Percentiles rank a stretch among this genome's conserved stretches.
Evolutionary conservation across 1,140 invertebrate genomes (phyloP).

Genomic region (Pachypeltis micranthus): DNA sequence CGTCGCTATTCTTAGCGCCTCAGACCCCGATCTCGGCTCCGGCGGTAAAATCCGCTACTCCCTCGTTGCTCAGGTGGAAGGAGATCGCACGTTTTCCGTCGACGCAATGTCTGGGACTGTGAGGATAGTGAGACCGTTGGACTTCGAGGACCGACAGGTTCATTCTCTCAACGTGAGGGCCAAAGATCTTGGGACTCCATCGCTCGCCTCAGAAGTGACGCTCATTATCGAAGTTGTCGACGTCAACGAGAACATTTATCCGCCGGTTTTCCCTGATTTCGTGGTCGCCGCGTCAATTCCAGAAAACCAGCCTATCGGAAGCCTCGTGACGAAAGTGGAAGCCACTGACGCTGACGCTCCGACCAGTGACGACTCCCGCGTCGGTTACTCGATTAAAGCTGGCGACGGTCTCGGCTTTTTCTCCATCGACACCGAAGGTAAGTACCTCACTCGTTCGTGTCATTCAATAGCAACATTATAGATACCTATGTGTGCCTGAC

Average conservation of each 20-base stretch:
- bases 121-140: slow-evolving; percentile 56
- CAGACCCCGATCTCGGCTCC: slow-evolving; percentile 71
- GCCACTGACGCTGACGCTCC: slow-evolving; percentile 68
- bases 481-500: too few species aligned
- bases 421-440: slow-evolving; percentile 80
- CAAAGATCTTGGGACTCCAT: slow-evolving; percentile 61
- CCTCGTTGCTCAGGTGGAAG: slow-evolving; percentile 50
- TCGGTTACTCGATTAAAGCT: slow-evolving; percentile 75
- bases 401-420: slow-evolving; percentile 86
- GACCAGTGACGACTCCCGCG: slow-evolving; percentile 54
- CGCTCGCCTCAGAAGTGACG: slow-evolving; percentile 58
- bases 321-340: slow-evolving; percentile 58
- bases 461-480: too few species aligned
- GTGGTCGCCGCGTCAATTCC: slow-evolving; percentile 54
- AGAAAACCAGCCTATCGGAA: slow-evolving; percentile 64
- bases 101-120: slow-evolving; percentile 74
- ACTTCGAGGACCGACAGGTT: slow-evolving; percentile 78
- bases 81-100: slow-evolving; percentile 48
- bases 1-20: slow-evolving; percentile 70
- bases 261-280: slow-evolving; percentile 75
- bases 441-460: slow-evolving; percentile 33
- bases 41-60: slow-evolving; percentile 66
- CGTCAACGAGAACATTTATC: slow-evolving; percentile 80
- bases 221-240: slow-evolving; percentile 80
- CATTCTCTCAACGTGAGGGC: slow-evolving; percentile 77